Conservation (phyloP, 2,113 vertebrate genomes). For the Pionites leucogaster region DNA sequence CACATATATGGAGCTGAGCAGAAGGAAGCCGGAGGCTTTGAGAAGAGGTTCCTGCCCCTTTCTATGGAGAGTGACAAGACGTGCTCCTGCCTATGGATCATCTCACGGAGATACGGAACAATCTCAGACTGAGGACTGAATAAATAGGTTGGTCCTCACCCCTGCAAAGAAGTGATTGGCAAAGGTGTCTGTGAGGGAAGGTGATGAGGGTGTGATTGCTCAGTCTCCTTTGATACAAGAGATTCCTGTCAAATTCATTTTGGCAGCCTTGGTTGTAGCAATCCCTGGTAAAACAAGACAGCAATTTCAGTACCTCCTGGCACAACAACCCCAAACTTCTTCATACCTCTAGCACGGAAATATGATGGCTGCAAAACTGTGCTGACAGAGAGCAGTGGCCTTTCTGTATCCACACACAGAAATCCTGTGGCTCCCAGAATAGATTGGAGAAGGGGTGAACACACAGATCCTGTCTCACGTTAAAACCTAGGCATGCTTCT, state of each 20-base stretch:
- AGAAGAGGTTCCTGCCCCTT: not conserved
- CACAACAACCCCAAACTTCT: not conserved
- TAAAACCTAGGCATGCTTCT: not conserved
- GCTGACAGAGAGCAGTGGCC: not conserved
- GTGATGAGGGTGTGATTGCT: not conserved
- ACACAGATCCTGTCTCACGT: not conserved
- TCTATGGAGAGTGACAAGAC: not conserved
- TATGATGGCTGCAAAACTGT: not conserved
- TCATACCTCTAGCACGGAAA: fast-evolving
- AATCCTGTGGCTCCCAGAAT: not conserved
- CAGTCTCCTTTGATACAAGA: not conserved
- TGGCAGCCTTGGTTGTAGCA: not conserved
- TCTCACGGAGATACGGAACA: fast-evolving
- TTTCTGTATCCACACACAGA: not conserved
- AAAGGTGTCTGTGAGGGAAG: not conserved
- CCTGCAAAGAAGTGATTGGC: not conserved
- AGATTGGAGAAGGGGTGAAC: not conserved
- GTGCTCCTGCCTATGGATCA: not conserved
- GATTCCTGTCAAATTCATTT: not conserved
- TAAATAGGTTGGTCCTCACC: not conserved
- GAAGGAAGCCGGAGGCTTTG: slow-evolving; percentile 14
- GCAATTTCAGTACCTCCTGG: not conserved
- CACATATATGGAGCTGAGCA: not conserved
- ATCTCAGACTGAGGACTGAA: not conserved
- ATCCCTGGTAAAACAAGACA: not conserved